A percentile compares a stretch with the other conserved stretches of the same genome.
phyloP scores from a whole-genome alignment of 1,140 invertebrate species.

The Nomia melanderi region DNA sequence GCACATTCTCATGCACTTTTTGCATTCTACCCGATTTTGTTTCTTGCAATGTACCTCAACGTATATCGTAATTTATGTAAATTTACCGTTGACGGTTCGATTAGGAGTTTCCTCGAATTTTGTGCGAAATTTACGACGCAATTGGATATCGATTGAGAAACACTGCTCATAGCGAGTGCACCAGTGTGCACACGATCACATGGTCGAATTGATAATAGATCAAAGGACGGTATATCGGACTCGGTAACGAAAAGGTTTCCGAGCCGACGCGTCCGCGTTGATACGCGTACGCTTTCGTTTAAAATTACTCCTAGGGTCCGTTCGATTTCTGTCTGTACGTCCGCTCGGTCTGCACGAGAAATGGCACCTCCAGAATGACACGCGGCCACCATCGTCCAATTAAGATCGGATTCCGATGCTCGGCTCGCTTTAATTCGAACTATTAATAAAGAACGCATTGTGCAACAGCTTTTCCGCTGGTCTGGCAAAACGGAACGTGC shows the following conservation, averaged over 20 bases:
- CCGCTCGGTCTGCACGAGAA: background rate
- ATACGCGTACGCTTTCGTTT: background rate
- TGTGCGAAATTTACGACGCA: too few relatives aligned
- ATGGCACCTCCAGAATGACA: constrained; percentile 2
- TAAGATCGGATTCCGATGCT: constrained; percentile 20
- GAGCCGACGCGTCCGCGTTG: background rate
- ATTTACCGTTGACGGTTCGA: too few relatives aligned
- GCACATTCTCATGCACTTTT: too few relatives aligned
- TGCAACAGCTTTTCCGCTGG: constrained; percentile 11
- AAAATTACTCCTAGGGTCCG: background rate
- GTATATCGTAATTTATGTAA: too few relatives aligned
- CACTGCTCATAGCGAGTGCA: too few relatives aligned
- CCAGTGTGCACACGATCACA: background rate
- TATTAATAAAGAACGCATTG: constrained; percentile 31
- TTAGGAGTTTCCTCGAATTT: too few relatives aligned
- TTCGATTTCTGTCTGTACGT: background rate
- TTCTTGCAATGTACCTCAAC: too few relatives aligned
- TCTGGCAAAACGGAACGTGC: constrained; percentile 19
- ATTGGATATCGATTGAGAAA: too few relatives aligned
- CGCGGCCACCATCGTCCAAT: background rate
- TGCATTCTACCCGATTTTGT: too few relatives aligned
- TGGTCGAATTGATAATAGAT: background rate
- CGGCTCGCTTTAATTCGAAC: constrained; percentile 22
- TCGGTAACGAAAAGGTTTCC: background rate
- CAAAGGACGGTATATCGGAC: background rate